Percentiles rank a stretch among this genome's conserved stretches.
Evolutionary conservation across 2,797 vertebrate species (phyloP).

Genomic region (Oryzias sinensis): DNA sequence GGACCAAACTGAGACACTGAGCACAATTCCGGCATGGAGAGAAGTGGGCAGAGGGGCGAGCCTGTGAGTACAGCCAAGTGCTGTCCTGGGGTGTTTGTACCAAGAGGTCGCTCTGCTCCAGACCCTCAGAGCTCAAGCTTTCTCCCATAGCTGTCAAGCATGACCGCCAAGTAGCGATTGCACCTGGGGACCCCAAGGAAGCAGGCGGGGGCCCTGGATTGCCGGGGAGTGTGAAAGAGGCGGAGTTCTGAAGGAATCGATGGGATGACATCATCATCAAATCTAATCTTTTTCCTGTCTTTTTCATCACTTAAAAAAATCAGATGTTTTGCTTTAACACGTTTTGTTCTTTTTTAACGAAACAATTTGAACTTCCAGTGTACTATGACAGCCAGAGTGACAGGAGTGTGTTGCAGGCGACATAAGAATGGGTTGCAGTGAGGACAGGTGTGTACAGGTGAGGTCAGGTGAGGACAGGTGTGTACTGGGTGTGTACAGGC

Average conservation of each 20-base stretch:
- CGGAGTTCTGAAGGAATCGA: constrained; percentile 57
- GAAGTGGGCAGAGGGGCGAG: background rate
- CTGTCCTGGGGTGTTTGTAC: background rate
- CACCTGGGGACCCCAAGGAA: background rate
- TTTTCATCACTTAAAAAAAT: too few species aligned
- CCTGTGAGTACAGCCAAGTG: background rate
- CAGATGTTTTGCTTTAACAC: too few species aligned
- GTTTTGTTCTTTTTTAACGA: too few species aligned
- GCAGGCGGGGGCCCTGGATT: constrained; percentile 15
- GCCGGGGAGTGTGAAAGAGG: constrained; percentile 57
- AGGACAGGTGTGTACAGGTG: too few species aligned
- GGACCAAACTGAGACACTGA: constrained; percentile 77
- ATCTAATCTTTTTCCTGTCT: too few species aligned
- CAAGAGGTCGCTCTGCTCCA: too few species aligned
- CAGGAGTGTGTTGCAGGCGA: too few species aligned
- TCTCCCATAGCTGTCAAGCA: constrained; percentile 63
- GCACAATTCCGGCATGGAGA: constrained; percentile 78
- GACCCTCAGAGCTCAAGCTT: background rate
- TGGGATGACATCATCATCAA: constrained; percentile 44
- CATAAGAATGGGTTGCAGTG: too few species aligned
- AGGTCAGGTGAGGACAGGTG: background rate
- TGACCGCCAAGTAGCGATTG: too few species aligned
- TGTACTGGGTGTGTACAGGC: background rate
- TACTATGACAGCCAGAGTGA: too few species aligned
- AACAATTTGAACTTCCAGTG: too few species aligned